These are phyloP conservation scores for Micrasema minimum DNA, from an alignment of 1,140 invertebrate species.

Conservation along the genomic window DNA sequence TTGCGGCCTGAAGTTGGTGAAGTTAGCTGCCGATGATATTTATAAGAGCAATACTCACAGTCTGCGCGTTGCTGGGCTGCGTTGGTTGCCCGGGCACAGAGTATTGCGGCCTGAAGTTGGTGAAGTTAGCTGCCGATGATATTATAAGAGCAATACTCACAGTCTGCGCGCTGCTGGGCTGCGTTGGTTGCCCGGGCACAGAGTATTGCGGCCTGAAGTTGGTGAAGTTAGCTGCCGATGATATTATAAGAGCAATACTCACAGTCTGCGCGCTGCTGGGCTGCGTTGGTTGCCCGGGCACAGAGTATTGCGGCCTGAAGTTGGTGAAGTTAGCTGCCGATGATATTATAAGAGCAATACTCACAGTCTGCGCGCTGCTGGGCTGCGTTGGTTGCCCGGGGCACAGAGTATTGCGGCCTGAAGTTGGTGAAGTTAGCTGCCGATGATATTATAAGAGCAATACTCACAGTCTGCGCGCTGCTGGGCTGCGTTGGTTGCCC, in stretches of 20 bases:
- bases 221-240: slow-evolving; percentile 84
- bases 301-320: slow-evolving; percentile 90
- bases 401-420: slow-evolving; percentile 90
- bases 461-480: slow-evolving; percentile 60
- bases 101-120: slow-evolving; percentile 90
- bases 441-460: too few species aligned
- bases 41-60: too few species aligned
- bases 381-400: slow-evolving; percentile 76
- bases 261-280: slow-evolving; percentile 61
- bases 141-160: too few species aligned
- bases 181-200: slow-evolving; percentile 80
- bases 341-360: too few species aligned
- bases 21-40: slow-evolving; percentile 85
- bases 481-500: slow-evolving; percentile 72
- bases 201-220: slow-evolving; percentile 92
- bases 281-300: slow-evolving; percentile 78
- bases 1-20: slow-evolving; percentile 89
- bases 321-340: slow-evolving; percentile 86
- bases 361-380: slow-evolving; percentile 61
- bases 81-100: slow-evolving; percentile 84
- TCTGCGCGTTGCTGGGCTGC: slow-evolving; percentile 58
- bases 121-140: slow-evolving; percentile 86
- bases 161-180: slow-evolving; percentile 59
- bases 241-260: slow-evolving; percentile 48
- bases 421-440: slow-evolving; percentile 88